A percentile compares a stretch with the other conserved stretches of the same genome.
Evolutionary conservation across 1,140 invertebrate genomes (phyloP).

Genomic region (Sweltsa coloradensis): DNA sequence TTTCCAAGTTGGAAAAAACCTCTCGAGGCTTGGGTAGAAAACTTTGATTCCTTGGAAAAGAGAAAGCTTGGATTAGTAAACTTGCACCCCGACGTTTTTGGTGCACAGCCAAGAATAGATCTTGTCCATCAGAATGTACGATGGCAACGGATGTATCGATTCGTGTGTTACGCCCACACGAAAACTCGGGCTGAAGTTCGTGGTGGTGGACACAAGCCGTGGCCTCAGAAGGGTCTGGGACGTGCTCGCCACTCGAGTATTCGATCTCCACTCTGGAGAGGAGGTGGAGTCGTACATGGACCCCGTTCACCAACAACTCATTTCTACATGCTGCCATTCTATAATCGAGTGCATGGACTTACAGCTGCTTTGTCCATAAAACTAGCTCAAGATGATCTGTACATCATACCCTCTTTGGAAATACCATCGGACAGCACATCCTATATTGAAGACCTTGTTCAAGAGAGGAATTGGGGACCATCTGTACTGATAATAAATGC

Average conservation of each 20-base stretch:
- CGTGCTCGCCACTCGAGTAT: conserved; percentile 83
- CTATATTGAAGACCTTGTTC: conserved; percentile 68
- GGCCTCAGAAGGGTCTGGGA: conserved; percentile 90
- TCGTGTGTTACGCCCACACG: conserved; percentile 60
- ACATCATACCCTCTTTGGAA: conserved; percentile 78
- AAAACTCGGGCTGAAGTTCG: conserved; percentile 69
- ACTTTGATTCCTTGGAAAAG: conserved; percentile 63
- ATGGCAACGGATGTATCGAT: conserved; percentile 81
- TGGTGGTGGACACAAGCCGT: conserved; percentile 83
- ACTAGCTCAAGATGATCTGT: conserved; percentile 82
- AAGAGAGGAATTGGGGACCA: conserved; percentile 82
- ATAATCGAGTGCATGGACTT: conserved; percentile 61
- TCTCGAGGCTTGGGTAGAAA: conserved; percentile 86
- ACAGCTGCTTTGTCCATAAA: conserved; percentile 76
- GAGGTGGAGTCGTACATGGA: conserved; percentile 76
- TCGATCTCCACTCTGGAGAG: conserved; percentile 62
- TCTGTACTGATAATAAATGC: conserved; percentile 90
- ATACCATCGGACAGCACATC: conserved; percentile 70
- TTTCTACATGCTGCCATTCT: conserved; percentile 87
- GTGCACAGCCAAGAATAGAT: conserved; percentile 70
- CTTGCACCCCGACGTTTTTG: conserved; percentile 83
- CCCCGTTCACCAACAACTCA: conserved; percentile 76
- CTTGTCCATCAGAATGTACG: conserved; percentile 73
- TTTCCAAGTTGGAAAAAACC: conserved; percentile 35
- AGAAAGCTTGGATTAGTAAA: conserved; percentile 73